A percentile compares a stretch with the other conserved stretches of the same genome.
These are phyloP conservation scores for Pachyrhynchus sulphureomaculatus DNA, from an alignment of 1,140 invertebrate species.

Conservation along the genomic window DNA sequence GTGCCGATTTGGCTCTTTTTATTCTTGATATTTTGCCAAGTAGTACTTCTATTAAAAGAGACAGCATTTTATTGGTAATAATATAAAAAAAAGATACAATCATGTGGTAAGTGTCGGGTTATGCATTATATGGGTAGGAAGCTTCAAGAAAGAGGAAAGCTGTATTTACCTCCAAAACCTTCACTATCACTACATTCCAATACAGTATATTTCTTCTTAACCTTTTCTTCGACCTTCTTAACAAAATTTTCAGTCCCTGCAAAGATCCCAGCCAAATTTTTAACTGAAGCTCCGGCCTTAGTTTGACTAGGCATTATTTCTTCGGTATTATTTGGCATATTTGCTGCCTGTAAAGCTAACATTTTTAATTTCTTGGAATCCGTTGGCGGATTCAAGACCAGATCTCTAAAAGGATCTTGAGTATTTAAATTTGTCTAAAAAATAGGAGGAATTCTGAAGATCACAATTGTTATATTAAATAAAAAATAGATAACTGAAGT, in stretches of 20 bases:
- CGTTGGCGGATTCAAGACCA: constrained; percentile 55
- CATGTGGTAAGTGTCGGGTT: too few relatives aligned
- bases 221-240: constrained; percentile 53
- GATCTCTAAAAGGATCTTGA: constrained; percentile 57
- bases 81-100: too few relatives aligned
- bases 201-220: constrained; percentile 54
- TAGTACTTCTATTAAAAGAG: constrained; percentile 49
- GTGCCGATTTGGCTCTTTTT: constrained; percentile 61
- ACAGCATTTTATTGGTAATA: neutral
- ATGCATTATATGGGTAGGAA: neutral
- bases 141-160: neutral
- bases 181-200: constrained; percentile 68
- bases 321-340: constrained; percentile 48
- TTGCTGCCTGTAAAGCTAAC: constrained; percentile 55
- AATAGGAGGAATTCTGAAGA: too few relatives aligned
- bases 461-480: too few relatives aligned
- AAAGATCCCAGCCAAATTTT: constrained; percentile 49
- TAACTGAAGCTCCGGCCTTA: constrained; percentile 36
- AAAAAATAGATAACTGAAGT: neutral
- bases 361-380: constrained; percentile 53
- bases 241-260: constrained; percentile 47
- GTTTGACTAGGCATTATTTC: constrained; percentile 34
- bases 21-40: constrained; percentile 62
- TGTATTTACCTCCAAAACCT: constrained; percentile 54
- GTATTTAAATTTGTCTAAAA: neutral